Conservation (phyloP, 2,888 invertebrate species). For the Griposia aprilina region DNA sequence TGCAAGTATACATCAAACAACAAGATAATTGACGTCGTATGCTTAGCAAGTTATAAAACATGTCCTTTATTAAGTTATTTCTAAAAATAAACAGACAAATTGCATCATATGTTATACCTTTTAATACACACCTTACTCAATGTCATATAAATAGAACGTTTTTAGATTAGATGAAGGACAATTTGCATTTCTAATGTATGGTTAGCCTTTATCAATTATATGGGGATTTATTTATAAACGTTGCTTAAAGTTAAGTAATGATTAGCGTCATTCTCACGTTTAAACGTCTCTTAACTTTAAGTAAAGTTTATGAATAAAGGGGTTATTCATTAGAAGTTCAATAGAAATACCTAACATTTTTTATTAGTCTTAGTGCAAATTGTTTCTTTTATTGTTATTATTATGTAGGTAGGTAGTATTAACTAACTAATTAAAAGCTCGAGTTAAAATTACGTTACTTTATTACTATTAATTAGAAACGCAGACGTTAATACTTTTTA, state of each 20-base stretch:
- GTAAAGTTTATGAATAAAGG: too few relatives aligned
- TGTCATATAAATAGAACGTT: slow-evolving; percentile 17
- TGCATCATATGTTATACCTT: slow-evolving; percentile 20
- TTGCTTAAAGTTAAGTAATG: too few relatives aligned
- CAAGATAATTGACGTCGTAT: slow-evolving; percentile 22
- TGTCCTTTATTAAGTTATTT: slow-evolving; percentile 17
- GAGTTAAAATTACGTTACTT: background rate
- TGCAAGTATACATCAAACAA: slow-evolving; percentile 16
- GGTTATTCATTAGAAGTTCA: slow-evolving; percentile 24
- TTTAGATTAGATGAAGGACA: slow-evolving; percentile 16
- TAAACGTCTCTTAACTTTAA: too few relatives aligned
- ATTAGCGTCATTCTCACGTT: too few relatives aligned
- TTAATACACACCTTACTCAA: slow-evolving; percentile 23
- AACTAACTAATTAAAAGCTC: background rate
- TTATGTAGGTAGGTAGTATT: background rate
- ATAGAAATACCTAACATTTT: slow-evolving; percentile 10
- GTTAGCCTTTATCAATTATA: slow-evolving; percentile 13
- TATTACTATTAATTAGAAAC: background rate
- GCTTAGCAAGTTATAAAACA: slow-evolving; percentile 30
- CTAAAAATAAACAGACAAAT: slow-evolving; percentile 15
- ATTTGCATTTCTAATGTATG: slow-evolving; percentile 37
- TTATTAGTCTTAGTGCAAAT: background rate
- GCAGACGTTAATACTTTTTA: background rate
- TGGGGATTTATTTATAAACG: too few relatives aligned
- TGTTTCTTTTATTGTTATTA: background rate